A percentile compares a stretch with the other conserved stretches of the same genome.
Evolutionary conservation across 2,113 vertebrate genomes (phyloP).

Genomic region (Pelvicachromis taeniatus): DNA sequence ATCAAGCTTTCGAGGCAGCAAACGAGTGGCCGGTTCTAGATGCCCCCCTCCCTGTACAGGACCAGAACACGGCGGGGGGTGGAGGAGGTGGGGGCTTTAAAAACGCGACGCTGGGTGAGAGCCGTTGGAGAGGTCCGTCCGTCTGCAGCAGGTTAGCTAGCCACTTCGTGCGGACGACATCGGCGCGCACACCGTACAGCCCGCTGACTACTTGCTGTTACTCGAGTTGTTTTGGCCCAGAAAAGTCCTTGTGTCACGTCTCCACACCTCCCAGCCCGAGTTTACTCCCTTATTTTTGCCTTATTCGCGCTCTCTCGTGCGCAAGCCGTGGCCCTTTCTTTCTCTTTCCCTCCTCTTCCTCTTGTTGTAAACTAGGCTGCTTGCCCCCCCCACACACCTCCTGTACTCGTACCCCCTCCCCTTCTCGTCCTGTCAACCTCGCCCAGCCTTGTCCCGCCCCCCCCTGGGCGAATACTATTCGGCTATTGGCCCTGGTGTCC

Average conservation of each 20-base stretch:
- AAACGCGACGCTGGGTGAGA: neutral
- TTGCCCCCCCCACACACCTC: conserved; percentile 38
- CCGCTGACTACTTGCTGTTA: neutral
- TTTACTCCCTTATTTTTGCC: conserved; percentile 40
- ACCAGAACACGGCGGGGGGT: neutral
- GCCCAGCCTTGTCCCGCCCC: conserved; percentile 73
- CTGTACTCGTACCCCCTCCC: conserved; percentile 38
- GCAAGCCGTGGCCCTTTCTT: conserved; percentile 52
- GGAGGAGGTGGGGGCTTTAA: neutral
- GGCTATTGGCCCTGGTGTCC: conserved; percentile 50
- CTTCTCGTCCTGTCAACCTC: conserved; percentile 75
- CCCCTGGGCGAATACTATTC: neutral
- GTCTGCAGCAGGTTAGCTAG: conserved; percentile 72
- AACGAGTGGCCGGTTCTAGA: neutral
- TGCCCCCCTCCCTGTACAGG: neutral
- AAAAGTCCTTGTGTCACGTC: conserved; percentile 47
- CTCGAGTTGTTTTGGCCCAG: conserved; percentile 3
- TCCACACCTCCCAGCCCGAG: conserved; percentile 6
- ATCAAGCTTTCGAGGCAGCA: neutral
- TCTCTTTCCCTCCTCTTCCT: conserved; percentile 67
- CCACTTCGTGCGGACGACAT: conserved; percentile 53
- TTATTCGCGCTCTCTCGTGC: neutral
- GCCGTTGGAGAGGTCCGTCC: conserved; percentile 44
- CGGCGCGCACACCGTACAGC: conserved; percentile 40
- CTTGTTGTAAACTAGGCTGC: conserved; percentile 76